Evolutionary conservation across 2,113 vertebrate genomes (phyloP), one percentile per base, ranked within the genome.

Genomic region (Tyto alba): DNA sequence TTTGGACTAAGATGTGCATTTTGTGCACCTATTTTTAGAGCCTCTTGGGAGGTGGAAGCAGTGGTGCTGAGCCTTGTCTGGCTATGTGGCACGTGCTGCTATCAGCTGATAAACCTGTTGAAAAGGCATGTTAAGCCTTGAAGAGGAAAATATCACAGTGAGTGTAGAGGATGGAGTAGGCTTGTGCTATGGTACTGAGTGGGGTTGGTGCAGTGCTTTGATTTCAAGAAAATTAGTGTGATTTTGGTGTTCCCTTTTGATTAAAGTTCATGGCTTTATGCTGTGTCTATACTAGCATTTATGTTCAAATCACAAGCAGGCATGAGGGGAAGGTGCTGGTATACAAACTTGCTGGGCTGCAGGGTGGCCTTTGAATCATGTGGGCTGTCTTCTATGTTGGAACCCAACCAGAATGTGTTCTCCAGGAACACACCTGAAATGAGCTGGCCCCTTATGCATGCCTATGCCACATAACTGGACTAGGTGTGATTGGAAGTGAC

Each of bases 401-500:
- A 93, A 36, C 55, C 21, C 47, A 48, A 26, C 16, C 11, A 62
- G 12, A 57, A 23, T 16, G 7, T 3, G 2, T 74, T 74, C 45
- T 85, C 3, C 26, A 47, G 72, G 29, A 64, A 10, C 1, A 4
- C 2, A 0, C 36, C 50, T 16, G 10, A 38, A 90, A 71, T 0
- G 0, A 63, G 13, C 29, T 79, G 53, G 40, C 16, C 11, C 7
- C 6, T 85, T 10, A 6, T 0, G 1, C 26, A 12, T 1, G 1
- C 34, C 34, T 5, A 1, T 0, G 5, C 34, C 27, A 14, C 1
- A 0, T 53, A 48, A 27, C 15, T 29, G 32, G 18, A 16, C 5
- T 32, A 40, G 45, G 16, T 15, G 4, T 57, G 47, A n/a, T 10
- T 48, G 21, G 56, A 78, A 67, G 30, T 69, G 16, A 74, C 85